A percentile compares a stretch with the other conserved stretches of the same genome.
Conservation (phyloP, 2,797 vertebrate species). For the Crypturellus tataupa region DNA sequence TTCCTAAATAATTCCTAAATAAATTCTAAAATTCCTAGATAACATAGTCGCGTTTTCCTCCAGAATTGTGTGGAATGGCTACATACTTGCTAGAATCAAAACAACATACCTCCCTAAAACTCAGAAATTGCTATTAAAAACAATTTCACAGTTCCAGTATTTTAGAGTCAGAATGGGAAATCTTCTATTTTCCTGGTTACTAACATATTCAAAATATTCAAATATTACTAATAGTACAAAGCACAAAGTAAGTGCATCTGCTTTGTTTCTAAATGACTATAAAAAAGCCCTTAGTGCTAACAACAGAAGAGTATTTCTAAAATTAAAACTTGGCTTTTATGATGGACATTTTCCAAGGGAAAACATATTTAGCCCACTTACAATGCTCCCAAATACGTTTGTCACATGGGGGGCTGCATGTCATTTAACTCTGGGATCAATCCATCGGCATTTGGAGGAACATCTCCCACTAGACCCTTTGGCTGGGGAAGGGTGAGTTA, state of each 20-base stretch:
- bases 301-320: not conserved
- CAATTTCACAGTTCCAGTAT: not conserved
- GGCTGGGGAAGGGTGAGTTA: not conserved
- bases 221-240: not conserved
- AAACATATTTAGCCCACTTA: slow-evolving; percentile 1
- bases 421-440: not conserved
- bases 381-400: not conserved
- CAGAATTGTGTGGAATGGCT: not conserved
- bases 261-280: not conserved
- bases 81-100: not conserved
- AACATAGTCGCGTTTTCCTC: not conserved
- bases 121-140: not conserved
- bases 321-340: slow-evolving; percentile 1
- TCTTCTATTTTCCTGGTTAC: not conserved
- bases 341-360: not conserved
- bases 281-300: not conserved
- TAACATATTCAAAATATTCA: not conserved
- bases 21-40: not conserved
- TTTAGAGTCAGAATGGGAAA: not conserved
- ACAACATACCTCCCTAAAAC: not conserved
- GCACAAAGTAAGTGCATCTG: not conserved
- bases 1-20: too few relatives aligned
- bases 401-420: not conserved
- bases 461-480: not conserved
- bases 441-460: not conserved